Evolutionary conservation across 2,797 vertebrate species (phyloP).

Genomic region (Fundulus diaphanus): DNA sequence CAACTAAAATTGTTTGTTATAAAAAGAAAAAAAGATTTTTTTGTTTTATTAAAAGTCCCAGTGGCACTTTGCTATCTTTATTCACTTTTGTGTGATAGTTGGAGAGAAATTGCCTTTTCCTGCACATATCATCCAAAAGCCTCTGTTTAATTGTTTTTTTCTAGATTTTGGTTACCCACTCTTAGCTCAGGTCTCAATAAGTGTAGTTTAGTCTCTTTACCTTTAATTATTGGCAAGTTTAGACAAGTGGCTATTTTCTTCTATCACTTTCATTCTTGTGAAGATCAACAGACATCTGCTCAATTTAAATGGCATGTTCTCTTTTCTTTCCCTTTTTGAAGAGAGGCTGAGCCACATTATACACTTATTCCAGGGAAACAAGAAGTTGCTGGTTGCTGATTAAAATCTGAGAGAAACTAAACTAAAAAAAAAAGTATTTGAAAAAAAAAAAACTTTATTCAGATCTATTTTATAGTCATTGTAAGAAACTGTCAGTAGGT

Average conservation of each 20-base stretch:
- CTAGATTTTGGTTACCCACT: not conserved
- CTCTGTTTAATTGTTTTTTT: not conserved
- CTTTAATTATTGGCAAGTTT: not conserved
- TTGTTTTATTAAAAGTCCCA: not conserved
- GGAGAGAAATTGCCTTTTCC: not conserved
- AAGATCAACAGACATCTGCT: not conserved
- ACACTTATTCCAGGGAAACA: not conserved
- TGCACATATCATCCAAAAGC: not conserved
- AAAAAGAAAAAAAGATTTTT: too few relatives aligned
- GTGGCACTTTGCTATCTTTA: not conserved
- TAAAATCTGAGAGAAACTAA: too few relatives aligned
- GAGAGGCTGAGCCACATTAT: not conserved
- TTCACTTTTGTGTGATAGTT: not conserved
- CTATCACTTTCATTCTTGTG: not conserved
- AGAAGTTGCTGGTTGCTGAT: too few relatives aligned
- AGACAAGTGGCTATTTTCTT: not conserved
- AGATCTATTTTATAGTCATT: too few relatives aligned
- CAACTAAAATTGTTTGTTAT: not conserved
- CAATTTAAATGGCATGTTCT: not conserved
- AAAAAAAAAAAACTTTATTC: too few relatives aligned
- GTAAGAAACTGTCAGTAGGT: too few relatives aligned
- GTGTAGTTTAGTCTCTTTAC: too few relatives aligned
- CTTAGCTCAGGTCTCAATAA: not conserved
- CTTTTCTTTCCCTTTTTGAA: not conserved
- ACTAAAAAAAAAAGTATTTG: too few relatives aligned